These are phyloP conservation scores for Macquaria australasica DNA, from an alignment of 2,113 vertebrate genomes.

Conservation along the genomic window DNA sequence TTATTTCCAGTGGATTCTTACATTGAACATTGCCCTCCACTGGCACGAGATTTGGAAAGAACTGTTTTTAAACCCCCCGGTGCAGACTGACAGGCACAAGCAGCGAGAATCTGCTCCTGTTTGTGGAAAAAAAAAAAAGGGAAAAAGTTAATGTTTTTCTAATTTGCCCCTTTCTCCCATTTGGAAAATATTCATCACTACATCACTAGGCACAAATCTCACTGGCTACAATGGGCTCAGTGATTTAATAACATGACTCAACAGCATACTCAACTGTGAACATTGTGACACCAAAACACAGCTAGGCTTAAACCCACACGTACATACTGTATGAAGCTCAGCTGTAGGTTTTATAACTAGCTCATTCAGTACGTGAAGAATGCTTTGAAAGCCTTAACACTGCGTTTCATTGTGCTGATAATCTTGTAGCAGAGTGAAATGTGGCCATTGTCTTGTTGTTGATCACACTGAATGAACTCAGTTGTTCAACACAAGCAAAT, in stretches of 20 bases:
- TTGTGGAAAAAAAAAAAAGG: constrained; percentile 1
- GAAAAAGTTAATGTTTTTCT: constrained; percentile 18
- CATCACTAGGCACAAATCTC: constrained; percentile 23
- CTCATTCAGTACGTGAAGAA: constrained; percentile 74
- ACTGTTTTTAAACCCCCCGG: constrained; percentile 40
- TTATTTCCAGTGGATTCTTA: constrained; percentile 71
- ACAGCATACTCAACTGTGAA: constrained; percentile 54
- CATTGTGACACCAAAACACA: constrained; percentile 64
- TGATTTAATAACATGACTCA: constrained; percentile 69
- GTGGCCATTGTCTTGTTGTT: constrained; percentile 79
- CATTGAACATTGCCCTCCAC: constrained; percentile 57
- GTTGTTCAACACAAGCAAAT: constrained; percentile 83
- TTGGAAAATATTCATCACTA: constrained; percentile 46
- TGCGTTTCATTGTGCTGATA: constrained; percentile 75
- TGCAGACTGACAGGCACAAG: constrained; percentile 28
- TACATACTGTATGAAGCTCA: constrained; percentile 69
- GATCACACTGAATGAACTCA: constrained; percentile 80
- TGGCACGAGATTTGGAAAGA: constrained; percentile 74
- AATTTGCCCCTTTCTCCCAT: constrained; percentile 24
- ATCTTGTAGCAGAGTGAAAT: constrained; percentile 77
- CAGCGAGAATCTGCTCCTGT: constrained; percentile 21
- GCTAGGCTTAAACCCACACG: constrained; percentile 59
- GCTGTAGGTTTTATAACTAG: constrained; percentile 67
- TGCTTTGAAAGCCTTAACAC: constrained; percentile 77
- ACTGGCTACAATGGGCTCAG: constrained; percentile 42